Evolutionary conservation across 1,140 invertebrate genomes (phyloP), one percentile per base, ranked within the genome.

Genomic region (Brachionus koreanus): DNA sequence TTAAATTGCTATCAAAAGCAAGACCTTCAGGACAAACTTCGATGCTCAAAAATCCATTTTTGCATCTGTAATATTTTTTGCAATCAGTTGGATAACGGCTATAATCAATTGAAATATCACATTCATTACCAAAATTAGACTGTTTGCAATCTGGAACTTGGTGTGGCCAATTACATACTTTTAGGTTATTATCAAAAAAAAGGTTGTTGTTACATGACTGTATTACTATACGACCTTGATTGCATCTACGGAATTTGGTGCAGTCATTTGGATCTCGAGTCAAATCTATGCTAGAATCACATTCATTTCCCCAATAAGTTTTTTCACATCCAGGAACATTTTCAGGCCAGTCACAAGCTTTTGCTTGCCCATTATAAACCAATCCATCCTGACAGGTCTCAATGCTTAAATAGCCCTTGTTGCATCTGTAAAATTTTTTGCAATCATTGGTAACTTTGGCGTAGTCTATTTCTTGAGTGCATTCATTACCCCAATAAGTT

Each of bases 281-380:
- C 4, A 49, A 23, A 39, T 77, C 46, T 10, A 69, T 39, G 1
- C 37, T 39, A 16, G n/a, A 10, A 16, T 39, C 35, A 69, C 65
- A 69, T 39, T 69, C 65, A 33, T 65, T 65, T 65, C 63, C 63
- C 52, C 49, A 65, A 65, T 65, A 65, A n/a, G 25, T 33, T 33
- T 65, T 33, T 65, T 65, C 25, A 37, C 63, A 65, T n/a, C 33
- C 25, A 33, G 25, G 25, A 5, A 65, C 63, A 65, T 65, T 65
- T 33, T 29, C 25, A 13, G 63, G 63, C 63, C 63, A 65, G 13
- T 65, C 63, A 65, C 63, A 65, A n/a, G 63, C 25, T 65, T 37
- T 65, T 13, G 63, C 33, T n/a, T 33, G 25, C 1, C 13, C 12
- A 65, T 65, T 65, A 33, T 65, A 65, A 65, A 65, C 63, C 3